phyloP scores from a whole-genome alignment of 1,140 invertebrate genomes.

The Venustaconcha ellipsiformis region DNA sequence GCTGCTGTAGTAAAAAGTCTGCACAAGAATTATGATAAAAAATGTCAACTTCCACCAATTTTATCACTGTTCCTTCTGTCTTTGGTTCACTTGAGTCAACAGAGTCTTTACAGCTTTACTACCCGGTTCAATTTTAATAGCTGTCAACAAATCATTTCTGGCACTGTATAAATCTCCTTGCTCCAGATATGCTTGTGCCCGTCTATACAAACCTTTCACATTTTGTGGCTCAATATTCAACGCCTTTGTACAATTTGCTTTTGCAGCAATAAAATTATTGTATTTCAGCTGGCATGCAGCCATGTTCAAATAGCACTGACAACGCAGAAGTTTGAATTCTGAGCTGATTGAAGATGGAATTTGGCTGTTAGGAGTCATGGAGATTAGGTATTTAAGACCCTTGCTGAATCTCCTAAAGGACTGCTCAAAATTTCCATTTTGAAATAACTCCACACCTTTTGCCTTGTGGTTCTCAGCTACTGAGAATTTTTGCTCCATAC shows the following conservation, averaged over 20 bases:
- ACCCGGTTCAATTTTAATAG: no score
- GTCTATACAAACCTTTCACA: slow-evolving; percentile 71
- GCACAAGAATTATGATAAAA: no score
- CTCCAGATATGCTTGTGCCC: slow-evolving; percentile 50
- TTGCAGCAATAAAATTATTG: slow-evolving; percentile 73
- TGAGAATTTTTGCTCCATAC: slow-evolving; percentile 41
- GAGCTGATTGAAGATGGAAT: slow-evolving; percentile 14
- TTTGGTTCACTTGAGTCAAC: no score
- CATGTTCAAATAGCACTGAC: slow-evolving; percentile 55
- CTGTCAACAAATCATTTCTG: no score
- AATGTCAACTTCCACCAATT: no score
- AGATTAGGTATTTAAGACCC: slow-evolving; percentile 47
- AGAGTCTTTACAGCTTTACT: no score
- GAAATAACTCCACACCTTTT: slow-evolving; percentile 49
- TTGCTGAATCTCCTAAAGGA: slow-evolving; percentile 48
- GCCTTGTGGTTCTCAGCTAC: slow-evolving; percentile 46
- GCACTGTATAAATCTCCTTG: slow-evolving; percentile 8
- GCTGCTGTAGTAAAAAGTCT: no score
- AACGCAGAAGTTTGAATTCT: slow-evolving; percentile 32
- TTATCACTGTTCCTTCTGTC: no score
- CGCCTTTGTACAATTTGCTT: slow-evolving; percentile 75
- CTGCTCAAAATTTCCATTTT: slow-evolving; percentile 36
- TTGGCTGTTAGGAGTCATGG: slow-evolving; percentile 19
- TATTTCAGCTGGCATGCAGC: slow-evolving; percentile 73
- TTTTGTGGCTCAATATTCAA: slow-evolving; percentile 74